Base-by-base conservation (phyloP, 2,888 invertebrate genomes). In the Leptogaster cylindrica region DNA sequence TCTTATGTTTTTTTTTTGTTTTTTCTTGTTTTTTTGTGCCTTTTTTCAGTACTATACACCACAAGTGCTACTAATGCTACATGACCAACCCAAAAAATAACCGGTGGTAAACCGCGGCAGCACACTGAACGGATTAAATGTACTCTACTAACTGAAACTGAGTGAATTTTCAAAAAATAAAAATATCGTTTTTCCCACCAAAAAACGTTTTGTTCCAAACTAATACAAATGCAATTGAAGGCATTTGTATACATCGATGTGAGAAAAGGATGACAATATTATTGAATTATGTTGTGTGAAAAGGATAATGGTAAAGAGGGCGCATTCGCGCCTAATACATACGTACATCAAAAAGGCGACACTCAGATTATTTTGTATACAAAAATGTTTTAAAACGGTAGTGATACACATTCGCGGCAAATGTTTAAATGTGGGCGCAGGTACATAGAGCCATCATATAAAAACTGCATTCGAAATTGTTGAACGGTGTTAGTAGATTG, bases 81-180 rank as follows among this genome's bases (percentile, higher is more conserved):
- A 68, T 70, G 70, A 73, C 71, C 69, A 72, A 71, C 71, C 73
- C 71, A 73, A 72, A 72, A 72, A 72, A 72, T 72, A 72, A 73
- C 72, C 71, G 72, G 70, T 70, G 70, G 72, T 71, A 70, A 72
- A 55, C 44, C 44, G 66, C 36, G 72, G 70, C 72, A 75, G 73
- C 75, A 75, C 75, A 75, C 76, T 75, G 76, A 76, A 76, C 76
- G 75, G 76, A 74, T 76, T 76, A 75, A 76, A 75, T 76, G 75
- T 75, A 74, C 75, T 74, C 76, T 74, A 74, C 74, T 74, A 75
- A 76, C 76, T 76, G 71, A 73, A 71, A 71, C 61, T 44, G 61
- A 61, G 61, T 61, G 44, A 61, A 61, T 61, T 61, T 61, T 61
- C 61, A 61, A 61, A 61, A 61, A 61, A 44, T 44, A 61, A 61